phyloP scores from a whole-genome alignment of 2,113 vertebrate species.

The Pollachius pollachius region DNA sequence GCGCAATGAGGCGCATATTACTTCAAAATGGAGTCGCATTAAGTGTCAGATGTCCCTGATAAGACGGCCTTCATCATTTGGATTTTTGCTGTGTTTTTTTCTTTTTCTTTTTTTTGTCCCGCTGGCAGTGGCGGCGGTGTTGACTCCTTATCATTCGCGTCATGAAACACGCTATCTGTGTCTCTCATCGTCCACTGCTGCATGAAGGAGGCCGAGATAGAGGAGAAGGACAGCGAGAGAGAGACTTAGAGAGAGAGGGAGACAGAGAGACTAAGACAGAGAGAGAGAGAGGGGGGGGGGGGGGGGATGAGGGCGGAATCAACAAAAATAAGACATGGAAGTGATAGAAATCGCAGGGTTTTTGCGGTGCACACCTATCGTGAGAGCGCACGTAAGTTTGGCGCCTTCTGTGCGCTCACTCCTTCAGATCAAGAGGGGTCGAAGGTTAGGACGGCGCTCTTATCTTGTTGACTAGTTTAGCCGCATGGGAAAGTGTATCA shows the following conservation, averaged over 20 bases:
- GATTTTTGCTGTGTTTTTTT: constrained; percentile 33
- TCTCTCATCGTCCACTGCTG: constrained; percentile 57
- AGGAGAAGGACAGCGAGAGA: constrained; percentile 35
- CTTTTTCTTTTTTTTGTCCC: constrained; percentile 33
- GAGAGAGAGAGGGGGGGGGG: constrained; percentile 36
- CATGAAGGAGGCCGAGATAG: constrained; percentile 48
- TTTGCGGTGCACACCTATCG: too few species aligned
- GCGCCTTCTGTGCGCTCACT: too few species aligned
- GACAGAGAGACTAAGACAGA: constrained; percentile 29
- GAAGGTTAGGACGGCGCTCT: too few species aligned
- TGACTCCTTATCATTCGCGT: constrained; percentile 64
- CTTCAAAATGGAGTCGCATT: constrained; percentile 62
- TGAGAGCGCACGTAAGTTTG: too few species aligned
- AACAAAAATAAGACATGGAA: too few species aligned
- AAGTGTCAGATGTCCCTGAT: constrained; percentile 66
- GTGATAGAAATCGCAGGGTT: too few species aligned
- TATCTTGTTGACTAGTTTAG: too few species aligned
- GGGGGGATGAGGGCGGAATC: constrained; percentile 15
- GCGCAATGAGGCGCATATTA: constrained; percentile 44
- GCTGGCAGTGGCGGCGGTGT: constrained; percentile 30
- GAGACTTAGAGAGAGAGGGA: constrained; percentile 31
- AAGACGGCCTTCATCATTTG: constrained; percentile 56
- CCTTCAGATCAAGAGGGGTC: too few species aligned
- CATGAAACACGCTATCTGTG: constrained; percentile 59
- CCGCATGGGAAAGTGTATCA: too few species aligned